These are phyloP conservation scores for Agrypnia vestita DNA, from an alignment of 1,140 invertebrate species.

Conservation along the genomic window DNA sequence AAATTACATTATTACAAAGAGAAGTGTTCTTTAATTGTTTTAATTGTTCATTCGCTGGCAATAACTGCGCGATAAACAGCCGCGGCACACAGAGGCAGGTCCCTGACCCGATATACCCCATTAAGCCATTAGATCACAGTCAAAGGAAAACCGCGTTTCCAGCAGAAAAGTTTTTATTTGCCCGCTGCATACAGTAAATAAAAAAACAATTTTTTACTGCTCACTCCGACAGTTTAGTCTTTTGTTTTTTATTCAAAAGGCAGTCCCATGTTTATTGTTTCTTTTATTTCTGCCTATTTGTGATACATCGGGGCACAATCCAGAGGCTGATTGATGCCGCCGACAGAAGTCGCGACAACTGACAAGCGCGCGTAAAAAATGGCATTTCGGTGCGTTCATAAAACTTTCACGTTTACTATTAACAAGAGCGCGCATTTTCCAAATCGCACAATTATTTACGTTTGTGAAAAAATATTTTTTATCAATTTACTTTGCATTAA, in stretches of 20 bases:
- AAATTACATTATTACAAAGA: too few relatives aligned
- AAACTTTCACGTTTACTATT: too few relatives aligned
- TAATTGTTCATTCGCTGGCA: not conserved
- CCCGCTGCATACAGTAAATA: not conserved
- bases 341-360: not conserved
- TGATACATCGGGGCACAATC: not conserved
- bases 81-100: too few relatives aligned
- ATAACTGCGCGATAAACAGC: not conserved
- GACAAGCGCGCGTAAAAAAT: not conserved
- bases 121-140: not conserved
- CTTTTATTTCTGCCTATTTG: not conserved
- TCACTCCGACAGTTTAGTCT: not conserved
- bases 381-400: too few relatives aligned
- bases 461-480: too few relatives aligned
- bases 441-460: too few relatives aligned
- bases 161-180: slow-evolving; percentile 10
- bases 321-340: not conserved
- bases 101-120: too few relatives aligned
- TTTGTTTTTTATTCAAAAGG: slow-evolving; percentile 19
- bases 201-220: slow-evolving; percentile 35
- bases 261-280: slow-evolving; percentile 6
- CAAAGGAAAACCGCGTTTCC: not conserved
- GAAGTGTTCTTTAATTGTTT: not conserved
- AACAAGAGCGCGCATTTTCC: too few relatives aligned
- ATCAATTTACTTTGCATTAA: too few relatives aligned